Conservation (phyloP, 2,113 vertebrate species). For the Spea multiplicata region DNA sequence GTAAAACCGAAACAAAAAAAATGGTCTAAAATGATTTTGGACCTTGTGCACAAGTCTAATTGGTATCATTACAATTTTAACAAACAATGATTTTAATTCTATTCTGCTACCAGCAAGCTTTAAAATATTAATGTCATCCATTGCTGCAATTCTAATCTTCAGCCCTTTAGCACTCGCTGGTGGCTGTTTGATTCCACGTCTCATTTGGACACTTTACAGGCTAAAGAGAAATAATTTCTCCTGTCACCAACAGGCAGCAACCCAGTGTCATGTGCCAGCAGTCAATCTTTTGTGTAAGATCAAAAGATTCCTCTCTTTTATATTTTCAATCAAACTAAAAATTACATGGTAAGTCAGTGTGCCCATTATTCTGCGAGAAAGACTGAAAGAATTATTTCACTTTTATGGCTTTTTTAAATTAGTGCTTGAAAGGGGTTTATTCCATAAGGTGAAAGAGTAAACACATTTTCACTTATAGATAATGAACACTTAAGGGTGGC, state of each 20-base stretch:
- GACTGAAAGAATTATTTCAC: not conserved
- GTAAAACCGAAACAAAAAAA: no score
- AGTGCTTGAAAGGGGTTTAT: slow-evolving; percentile 17
- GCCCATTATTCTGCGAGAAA: slow-evolving; percentile 6
- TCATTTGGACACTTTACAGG: not conserved
- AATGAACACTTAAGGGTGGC: slow-evolving; percentile 5
- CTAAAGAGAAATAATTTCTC: slow-evolving; percentile 29
- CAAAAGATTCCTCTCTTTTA: slow-evolving; percentile 35
- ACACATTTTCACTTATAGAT: slow-evolving; percentile 24
- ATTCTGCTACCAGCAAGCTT: slow-evolving; percentile 51
- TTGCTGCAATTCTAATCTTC: slow-evolving; percentile 3
- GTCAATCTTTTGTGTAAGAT: slow-evolving; percentile 28
- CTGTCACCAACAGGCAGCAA: slow-evolving; percentile 25
- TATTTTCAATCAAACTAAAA: slow-evolving; percentile 27
- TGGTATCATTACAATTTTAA: slow-evolving; percentile 24
- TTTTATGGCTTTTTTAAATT: not conserved
- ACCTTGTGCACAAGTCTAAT: no score
- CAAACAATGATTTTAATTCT: slow-evolving; percentile 47
- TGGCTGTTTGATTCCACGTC: slow-evolving; percentile 28
- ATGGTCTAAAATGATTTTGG: no score
- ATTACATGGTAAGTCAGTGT: slow-evolving; percentile 12
- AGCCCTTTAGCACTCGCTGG: slow-evolving; percentile 1
- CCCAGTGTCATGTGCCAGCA: slow-evolving; percentile 19
- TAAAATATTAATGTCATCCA: slow-evolving; percentile 50
- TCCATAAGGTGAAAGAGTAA: slow-evolving; percentile 19